These are phyloP conservation scores for Tachycineta bicolor DNA, from an alignment of 2,113 vertebrate genomes.

Conservation along the genomic window DNA sequence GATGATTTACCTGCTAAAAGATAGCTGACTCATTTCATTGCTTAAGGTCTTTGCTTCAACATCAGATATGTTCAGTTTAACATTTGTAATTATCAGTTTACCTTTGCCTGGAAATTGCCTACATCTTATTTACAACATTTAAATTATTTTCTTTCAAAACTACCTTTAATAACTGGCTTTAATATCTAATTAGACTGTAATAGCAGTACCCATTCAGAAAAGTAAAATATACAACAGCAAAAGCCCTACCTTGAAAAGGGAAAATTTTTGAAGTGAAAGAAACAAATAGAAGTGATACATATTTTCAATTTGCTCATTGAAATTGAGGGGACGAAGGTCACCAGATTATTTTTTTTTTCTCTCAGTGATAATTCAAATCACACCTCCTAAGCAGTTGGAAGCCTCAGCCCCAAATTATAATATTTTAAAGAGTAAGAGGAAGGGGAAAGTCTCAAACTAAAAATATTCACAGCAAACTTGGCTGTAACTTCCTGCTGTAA, in stretches of 20 bases:
- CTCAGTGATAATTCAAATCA: not conserved
- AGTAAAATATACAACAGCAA: slow-evolving; percentile 3
- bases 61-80: not conserved
- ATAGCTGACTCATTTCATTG: not conserved
- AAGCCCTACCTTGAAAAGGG: slow-evolving; percentile 36
- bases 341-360: not conserved
- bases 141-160: not conserved
- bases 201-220: slow-evolving; percentile 20
- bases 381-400: not conserved
- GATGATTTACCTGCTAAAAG: not conserved
- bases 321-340: slow-evolving; percentile 47
- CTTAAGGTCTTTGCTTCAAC: not conserved
- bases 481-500: not conserved
- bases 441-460: not conserved
- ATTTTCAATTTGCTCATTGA: slow-evolving; percentile 54
- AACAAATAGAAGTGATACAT: slow-evolving; percentile 49
- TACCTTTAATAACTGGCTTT: slow-evolving; percentile 16
- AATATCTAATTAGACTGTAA: slow-evolving; percentile 52
- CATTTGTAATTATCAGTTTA: not conserved
- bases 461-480: not conserved
- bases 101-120: not conserved
- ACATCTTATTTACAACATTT: not conserved
- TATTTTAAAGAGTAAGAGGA: not conserved
- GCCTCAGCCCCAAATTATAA: not conserved
- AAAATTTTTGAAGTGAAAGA: slow-evolving; percentile 40